phyloP scores from a whole-genome alignment of 2,113 vertebrate genomes.

The Trogon melanurus region DNA sequence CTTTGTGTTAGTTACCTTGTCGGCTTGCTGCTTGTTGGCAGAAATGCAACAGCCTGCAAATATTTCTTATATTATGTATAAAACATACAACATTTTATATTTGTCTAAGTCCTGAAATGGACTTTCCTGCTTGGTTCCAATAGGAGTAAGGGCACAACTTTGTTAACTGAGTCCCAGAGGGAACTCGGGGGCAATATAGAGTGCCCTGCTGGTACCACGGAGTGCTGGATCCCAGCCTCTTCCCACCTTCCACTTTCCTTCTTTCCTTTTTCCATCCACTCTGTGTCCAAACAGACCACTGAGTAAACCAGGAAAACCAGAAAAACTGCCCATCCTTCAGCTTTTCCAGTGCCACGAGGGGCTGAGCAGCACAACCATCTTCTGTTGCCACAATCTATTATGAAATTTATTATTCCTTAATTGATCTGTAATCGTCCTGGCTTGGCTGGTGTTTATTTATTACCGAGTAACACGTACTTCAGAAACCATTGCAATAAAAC shows the following conservation, averaged over 20 bases:
- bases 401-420: background rate
- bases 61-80: background rate
- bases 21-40: background rate
- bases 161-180: background rate
- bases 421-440: background rate
- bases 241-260: background rate
- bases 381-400: background rate
- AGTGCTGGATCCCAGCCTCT: background rate
- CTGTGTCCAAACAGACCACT: background rate
- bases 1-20: background rate
- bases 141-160: background rate
- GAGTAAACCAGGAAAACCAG: background rate
- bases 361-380: background rate
- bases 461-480: background rate
- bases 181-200: background rate
- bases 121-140: background rate
- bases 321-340: background rate
- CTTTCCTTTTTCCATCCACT: background rate
- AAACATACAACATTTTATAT: background rate
- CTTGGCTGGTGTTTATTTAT: constrained; percentile 22
- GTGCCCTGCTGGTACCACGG: too few species aligned
- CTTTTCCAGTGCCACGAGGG: background rate
- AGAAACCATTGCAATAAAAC: constrained; percentile 48
- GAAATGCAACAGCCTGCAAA: background rate
- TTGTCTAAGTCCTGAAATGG: background rate